Evolutionary conservation across 2,113 vertebrate genomes (phyloP).

Genomic region (Misgurnus mizolepis): DNA sequence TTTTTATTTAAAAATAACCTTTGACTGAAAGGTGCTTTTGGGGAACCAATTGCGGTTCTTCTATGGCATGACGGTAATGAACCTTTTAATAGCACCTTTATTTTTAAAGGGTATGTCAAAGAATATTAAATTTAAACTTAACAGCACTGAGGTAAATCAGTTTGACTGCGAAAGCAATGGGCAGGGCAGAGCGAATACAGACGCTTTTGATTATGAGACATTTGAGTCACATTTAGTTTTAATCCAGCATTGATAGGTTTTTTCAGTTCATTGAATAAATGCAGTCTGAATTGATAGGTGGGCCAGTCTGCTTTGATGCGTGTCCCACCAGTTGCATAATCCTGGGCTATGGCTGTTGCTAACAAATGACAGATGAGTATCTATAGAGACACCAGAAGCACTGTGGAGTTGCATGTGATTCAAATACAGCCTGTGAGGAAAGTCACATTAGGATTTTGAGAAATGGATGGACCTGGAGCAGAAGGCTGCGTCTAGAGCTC

Average conservation of each 20-base stretch:
- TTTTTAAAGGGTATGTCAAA: background rate
- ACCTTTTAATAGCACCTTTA: too few species aligned
- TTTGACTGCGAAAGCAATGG: background rate
- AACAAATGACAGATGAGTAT: constrained; percentile 21
- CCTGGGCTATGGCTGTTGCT: background rate
- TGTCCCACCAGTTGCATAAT: constrained; percentile 5
- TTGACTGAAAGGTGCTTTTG: too few species aligned
- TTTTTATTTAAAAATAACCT: too few species aligned
- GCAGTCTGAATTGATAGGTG: constrained; percentile 14
- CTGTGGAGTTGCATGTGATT: background rate
- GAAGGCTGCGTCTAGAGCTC: constrained; percentile 74
- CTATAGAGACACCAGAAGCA: constrained; percentile 10
- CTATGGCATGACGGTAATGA: too few species aligned
- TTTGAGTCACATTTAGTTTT: constrained; percentile 6
- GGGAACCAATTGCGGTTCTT: too few species aligned
- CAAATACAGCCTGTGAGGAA: background rate
- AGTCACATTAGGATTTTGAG: background rate
- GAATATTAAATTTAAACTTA: background rate
- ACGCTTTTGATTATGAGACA: constrained; percentile 15
- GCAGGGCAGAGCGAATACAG: background rate
- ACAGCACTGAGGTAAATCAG: constrained; percentile 12
- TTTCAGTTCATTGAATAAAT: constrained; percentile 35
- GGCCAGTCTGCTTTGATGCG: background rate
- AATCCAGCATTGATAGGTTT: constrained; percentile 20
- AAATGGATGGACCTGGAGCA: constrained; percentile 71